Conservation (phyloP, 2,888 invertebrate genomes). For the Orthosia gothica region DNA sequence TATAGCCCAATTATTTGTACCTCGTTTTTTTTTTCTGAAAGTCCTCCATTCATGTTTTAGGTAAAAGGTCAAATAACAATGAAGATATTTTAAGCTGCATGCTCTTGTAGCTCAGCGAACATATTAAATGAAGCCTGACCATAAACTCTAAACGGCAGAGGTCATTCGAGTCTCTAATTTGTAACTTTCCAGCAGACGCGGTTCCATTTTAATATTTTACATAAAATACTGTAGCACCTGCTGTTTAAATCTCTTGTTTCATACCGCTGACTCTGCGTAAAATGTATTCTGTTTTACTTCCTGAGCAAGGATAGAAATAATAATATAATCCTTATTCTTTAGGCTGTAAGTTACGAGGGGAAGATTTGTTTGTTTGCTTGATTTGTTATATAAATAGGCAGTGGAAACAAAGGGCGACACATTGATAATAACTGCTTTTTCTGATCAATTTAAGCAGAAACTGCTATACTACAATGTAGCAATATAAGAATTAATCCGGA, state of each 20-base stretch:
- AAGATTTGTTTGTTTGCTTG: conserved; percentile 27
- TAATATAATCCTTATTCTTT: conserved; percentile 55
- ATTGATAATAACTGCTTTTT: background rate
- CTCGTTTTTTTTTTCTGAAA: background rate
- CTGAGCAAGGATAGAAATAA: conserved; percentile 53
- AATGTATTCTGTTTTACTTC: conserved; percentile 71
- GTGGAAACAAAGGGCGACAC: background rate
- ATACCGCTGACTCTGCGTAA: conserved; percentile 73
- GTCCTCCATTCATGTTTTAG: background rate
- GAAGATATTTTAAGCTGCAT: conserved; percentile 24
- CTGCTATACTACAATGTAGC: background rate
- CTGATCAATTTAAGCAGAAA: background rate
- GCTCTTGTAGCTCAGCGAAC: conserved; percentile 10
- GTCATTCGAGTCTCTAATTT: conserved; percentile 82
- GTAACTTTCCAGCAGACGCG: conserved; percentile 76
- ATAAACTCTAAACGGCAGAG: conserved; percentile 74
- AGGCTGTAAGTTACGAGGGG: conserved; percentile 32
- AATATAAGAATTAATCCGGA: too few species aligned
- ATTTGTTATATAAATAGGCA: conserved; percentile 22
- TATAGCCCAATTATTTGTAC: too few species aligned
- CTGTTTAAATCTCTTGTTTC: conserved; percentile 79
- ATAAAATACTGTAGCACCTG: conserved; percentile 84
- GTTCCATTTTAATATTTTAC: conserved; percentile 84
- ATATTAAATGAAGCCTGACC: conserved; percentile 64
- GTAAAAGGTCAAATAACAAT: conserved; percentile 28